A percentile compares a stretch with the other conserved stretches of the same genome.
Evolutionary conservation across 2,113 vertebrate genomes (phyloP).

Genomic region (Tetrao urogallus): DNA sequence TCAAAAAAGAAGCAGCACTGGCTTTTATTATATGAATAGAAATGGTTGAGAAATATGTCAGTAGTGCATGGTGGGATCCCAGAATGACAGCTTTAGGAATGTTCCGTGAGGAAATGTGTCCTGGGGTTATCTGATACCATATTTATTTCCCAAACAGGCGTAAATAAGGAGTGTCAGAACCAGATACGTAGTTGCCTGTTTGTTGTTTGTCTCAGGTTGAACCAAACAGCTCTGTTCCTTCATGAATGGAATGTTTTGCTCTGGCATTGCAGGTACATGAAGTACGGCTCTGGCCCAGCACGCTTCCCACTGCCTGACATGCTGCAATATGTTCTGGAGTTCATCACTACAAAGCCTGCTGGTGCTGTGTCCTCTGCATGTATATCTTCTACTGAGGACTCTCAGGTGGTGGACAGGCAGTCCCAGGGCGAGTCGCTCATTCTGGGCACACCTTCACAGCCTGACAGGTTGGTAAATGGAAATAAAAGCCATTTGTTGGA

Average conservation of each 20-base stretch:
- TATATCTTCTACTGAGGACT: slow-evolving; percentile 48
- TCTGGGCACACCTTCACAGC: not conserved
- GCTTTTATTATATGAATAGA: not conserved
- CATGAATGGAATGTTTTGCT: not conserved
- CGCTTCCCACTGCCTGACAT: slow-evolving; percentile 93
- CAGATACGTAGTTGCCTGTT: too few relatives aligned
- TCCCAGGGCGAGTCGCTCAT: not conserved
- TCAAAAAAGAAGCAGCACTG: not conserved
- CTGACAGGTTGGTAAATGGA: slow-evolving; percentile 35
- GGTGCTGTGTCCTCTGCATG: not conserved
- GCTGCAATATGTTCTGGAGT: slow-evolving; percentile 94
- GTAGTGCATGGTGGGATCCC: not conserved
- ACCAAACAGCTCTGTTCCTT: not conserved
- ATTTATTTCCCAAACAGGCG: not conserved
- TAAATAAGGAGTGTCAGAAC: not conserved
- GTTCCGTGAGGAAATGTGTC: not conserved
- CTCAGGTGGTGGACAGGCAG: not conserved
- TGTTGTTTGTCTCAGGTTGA: not conserved
- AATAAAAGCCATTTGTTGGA: rapidly evolving
- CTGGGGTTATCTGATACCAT: not conserved
- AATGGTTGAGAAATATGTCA: too few relatives aligned
- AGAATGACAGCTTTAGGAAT: not conserved
- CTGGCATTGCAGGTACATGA: slow-evolving; percentile 84
- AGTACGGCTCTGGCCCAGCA: slow-evolving; percentile 88
- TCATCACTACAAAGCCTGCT: slow-evolving; percentile 84